These are phyloP conservation scores for Nasonia vitripennis DNA, from an alignment of 1,140 invertebrate species.

Conservation along the genomic window DNA sequence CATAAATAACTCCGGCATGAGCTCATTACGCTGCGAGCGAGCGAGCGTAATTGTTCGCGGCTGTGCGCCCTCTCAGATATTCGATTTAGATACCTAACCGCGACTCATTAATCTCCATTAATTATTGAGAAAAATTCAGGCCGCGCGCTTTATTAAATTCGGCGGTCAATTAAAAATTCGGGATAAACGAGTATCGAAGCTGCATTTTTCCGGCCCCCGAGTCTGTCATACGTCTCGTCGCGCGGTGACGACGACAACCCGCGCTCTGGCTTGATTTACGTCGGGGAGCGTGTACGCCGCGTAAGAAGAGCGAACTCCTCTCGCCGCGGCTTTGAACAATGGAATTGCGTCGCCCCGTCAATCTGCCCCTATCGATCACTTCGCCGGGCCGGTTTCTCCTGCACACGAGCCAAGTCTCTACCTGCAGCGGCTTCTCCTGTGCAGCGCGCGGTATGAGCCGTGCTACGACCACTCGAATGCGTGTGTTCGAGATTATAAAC, in stretches of 20 bases:
- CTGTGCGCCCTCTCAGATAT: conserved; percentile 35
- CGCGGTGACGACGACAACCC: neutral
- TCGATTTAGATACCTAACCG: conserved; percentile 52
- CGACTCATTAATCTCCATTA: conserved; percentile 50
- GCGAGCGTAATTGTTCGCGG: conserved; percentile 41
- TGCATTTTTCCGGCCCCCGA: neutral
- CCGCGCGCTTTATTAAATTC: neutral
- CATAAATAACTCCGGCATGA: conserved; percentile 50
- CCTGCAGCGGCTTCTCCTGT: too few species aligned
- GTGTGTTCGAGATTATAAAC: too few species aligned
- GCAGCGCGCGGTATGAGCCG: neutral
- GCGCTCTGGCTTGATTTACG: conserved; percentile 47
- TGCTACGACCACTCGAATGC: neutral
- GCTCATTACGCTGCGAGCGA: too few species aligned
- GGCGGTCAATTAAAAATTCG: conserved; percentile 8
- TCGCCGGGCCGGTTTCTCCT: conserved; percentile 53
- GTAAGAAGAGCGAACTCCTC: neutral
- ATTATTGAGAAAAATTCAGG: conserved; percentile 36
- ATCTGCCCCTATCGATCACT: conserved; percentile 74
- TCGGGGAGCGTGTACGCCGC: neutral
- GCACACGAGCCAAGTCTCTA: conserved; percentile 42
- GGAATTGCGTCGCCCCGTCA: conserved; percentile 72
- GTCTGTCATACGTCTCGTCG: neutral
- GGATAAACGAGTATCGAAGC: neutral
- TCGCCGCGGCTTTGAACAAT: conserved; percentile 69